Base-by-base conservation (phyloP, 1,140 invertebrate species). In the Telenomus remus region DNA sequence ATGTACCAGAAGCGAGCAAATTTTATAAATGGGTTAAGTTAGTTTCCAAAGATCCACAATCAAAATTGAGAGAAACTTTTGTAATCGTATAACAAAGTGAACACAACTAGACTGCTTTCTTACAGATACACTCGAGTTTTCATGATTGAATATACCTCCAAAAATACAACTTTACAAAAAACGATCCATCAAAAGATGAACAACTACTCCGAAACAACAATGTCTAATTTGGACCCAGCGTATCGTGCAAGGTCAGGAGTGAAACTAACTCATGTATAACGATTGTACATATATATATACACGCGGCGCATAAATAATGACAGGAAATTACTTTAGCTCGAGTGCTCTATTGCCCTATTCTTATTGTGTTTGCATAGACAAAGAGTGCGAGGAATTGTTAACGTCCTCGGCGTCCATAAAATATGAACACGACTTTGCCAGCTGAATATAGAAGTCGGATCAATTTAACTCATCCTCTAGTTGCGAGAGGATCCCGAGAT, bases 261-360 rank as follows among this genome's bases (percentile, higher is more conserved):
- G 27, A 15, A 34, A 12, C 46, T 34, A 27, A 13, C 27, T 12
- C 16, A 35, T 53, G 15, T 14, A 53, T 53, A 49, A 39, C 47
- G n/a, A n/a, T n/a, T n/a, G 43, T 44, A 47, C 33, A 14, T 37
- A 39, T 15, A 13, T 42, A 47, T 33, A 16, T 47, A 56, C 51
- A 15, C 15, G 43, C 34, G 37, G n/a, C 44, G 44, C 51, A 42
- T 54, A 46, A 68, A 51, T 46, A 59, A 59, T 43, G 33, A 46
- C 65, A 47, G 55, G 49, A 59, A 53, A 60, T 69, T 47, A 53
- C 39, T 68, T 66, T 50, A 50, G 33, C 49, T 37, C 27, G 12
- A 53, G 55, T 42, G 56, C 55, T 59, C 65, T 54, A 54, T 69
- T 47, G 65, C 65, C 57, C 57, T 50, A 56, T 61, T 46, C 57